Base-by-base conservation (phyloP, 2,797 vertebrate genomes). In the Buphagus erythrorhynchus region DNA sequence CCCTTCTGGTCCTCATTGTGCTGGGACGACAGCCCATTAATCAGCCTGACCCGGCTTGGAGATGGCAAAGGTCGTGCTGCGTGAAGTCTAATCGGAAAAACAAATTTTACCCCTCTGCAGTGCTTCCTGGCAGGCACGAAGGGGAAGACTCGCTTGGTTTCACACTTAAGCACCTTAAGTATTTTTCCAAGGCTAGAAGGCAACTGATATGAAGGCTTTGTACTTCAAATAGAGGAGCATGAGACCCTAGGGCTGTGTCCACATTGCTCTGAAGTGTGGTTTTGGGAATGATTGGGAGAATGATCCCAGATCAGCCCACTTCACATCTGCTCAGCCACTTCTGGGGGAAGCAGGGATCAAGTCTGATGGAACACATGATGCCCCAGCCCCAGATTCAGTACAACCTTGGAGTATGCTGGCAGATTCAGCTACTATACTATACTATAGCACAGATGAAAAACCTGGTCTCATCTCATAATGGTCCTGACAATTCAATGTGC, bases 101-200 rank as follows among this genome's bases (percentile, higher is more conserved):
- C 96, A 96, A 96, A 91, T 96, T 86, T 63, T 73, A 58, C 55
- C 69, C 66, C 81, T 95, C 91, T 82, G 93, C 67, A 76, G 79
- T 0, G 2, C 69, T 95, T 96, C 95, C 94, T 94, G 95, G 87
- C 87, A 83, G 69, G 67, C 48, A 81, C 0, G 6, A 49, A 95
- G 82, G 48, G 90, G 87, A 86, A 93, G 67, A 73, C 76, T 90
- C 2, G 13, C 96, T 96, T 86, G 76, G 63, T 92, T 96, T 94
- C 96, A 96, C 95, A 88, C 93, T 93, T 90, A 95, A 94, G 96
- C 68, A 92, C 57, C 33, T 88, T 88, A 95, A 96, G 83, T 95
- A 91, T 90, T 96, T 96, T 97, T 96, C 86, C 95, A 94, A 97
- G 95, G 55, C 38, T 86, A 67, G 80, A 90, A 88, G 66, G 87